Evolutionary conservation across 2,797 vertebrate genomes (phyloP).

Genomic region (Falco cherrug): DNA sequence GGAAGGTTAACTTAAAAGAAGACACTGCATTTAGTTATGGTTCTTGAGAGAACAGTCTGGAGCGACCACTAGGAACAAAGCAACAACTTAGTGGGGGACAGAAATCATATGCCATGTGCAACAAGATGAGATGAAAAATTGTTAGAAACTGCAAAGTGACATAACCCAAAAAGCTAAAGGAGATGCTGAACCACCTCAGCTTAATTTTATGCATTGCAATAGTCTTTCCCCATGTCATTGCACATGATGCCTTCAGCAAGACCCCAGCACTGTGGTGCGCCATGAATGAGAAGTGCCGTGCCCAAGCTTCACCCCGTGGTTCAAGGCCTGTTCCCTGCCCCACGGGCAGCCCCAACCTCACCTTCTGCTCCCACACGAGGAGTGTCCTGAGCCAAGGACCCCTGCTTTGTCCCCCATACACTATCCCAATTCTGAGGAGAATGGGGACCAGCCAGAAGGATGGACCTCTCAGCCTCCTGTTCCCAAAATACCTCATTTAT

Average conservation of each 20-base stretch:
- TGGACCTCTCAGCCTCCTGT: neutral
- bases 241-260: neutral
- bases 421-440: neutral
- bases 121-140: neutral
- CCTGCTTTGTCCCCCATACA: neutral
- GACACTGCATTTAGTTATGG: neutral
- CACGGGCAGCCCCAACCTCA: accelerated
- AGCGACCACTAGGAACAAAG: neutral
- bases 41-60: neutral
- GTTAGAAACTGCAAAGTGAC: neutral
- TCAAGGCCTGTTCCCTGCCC: neutral
- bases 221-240: neutral
- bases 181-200: neutral
- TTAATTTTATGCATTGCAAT: neutral
- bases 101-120: neutral
- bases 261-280: neutral
- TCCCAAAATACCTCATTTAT: neutral
- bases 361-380: neutral
- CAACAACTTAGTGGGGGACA: neutral
- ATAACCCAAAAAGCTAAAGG: neutral
- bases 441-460: neutral
- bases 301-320: neutral
- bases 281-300: neutral
- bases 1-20: neutral
- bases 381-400: neutral